Evolutionary conservation across 2,888 invertebrate genomes (phyloP).

Genomic region (Merodon equestris): DNA sequence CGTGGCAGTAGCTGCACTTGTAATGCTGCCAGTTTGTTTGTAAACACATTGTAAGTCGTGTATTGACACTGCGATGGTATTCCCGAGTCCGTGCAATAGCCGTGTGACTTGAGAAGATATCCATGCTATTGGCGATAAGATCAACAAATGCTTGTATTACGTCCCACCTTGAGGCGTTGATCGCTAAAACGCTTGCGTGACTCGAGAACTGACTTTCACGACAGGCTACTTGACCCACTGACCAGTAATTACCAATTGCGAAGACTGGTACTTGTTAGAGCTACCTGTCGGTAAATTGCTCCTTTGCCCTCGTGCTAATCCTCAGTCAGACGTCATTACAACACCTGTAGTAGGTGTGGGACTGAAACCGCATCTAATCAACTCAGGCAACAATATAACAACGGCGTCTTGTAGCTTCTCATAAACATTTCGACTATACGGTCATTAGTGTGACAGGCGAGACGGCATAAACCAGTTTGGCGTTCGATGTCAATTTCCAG

Average conservation of each 20-base stretch:
- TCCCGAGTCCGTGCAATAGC: neutral
- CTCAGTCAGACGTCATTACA: conserved; percentile 39
- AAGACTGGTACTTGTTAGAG: conserved; percentile 20
- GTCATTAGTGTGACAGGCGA: conserved; percentile 15
- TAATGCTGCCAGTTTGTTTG: conserved; percentile 32
- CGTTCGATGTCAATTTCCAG: conserved; percentile 22
- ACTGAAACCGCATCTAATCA: conserved; percentile 26
- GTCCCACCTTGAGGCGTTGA: too few relatives aligned
- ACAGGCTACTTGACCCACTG: conserved; percentile 38
- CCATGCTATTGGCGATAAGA: too few relatives aligned
- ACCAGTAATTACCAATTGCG: conserved; percentile 27
- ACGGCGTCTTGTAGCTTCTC: conserved; percentile 27
- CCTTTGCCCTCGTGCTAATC: conserved; percentile 58
- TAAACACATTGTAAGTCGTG: conserved; percentile 50
- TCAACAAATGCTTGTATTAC: too few relatives aligned
- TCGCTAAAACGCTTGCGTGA: too few relatives aligned
- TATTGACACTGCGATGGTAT: conserved; percentile 40
- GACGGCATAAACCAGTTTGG: conserved; percentile 31
- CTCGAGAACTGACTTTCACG: neutral
- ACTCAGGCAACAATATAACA: conserved; percentile 1
- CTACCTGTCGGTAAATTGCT: conserved; percentile 40
- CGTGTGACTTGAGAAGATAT: too few relatives aligned
- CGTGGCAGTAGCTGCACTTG: conserved; percentile 23
- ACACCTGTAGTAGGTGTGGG: conserved; percentile 60
- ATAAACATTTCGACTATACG: conserved; percentile 3